Base-by-base conservation (phyloP, 2,888 invertebrate genomes). In the Steromphala cineraria region DNA sequence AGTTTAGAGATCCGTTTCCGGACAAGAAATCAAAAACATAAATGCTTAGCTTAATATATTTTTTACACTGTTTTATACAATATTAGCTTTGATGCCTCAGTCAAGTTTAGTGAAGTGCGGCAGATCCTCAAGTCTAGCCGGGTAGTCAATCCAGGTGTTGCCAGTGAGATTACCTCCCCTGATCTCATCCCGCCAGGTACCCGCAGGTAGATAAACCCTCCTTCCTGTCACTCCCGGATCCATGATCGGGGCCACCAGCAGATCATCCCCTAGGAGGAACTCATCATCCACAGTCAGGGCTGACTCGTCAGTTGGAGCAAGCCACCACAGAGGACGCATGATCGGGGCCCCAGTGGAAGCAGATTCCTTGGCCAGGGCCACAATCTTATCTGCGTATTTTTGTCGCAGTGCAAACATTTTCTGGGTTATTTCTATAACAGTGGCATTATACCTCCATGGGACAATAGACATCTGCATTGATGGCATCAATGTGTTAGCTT, bases 401-500 rank as follows among this genome's bases (percentile, higher is more conserved):
- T 89, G 88, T 24, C 89, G 90, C 15, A 92, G 80, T 3, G 86
- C n/a, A 13, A 89, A 80, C 71, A 85, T 89, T 8, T 85, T 83
- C 13, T 81, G 83, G 0, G 90, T 80, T 3, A 91, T 88, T 0
- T 85, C 76, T 1, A 88, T 77, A 1, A 87, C 80, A 10, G 87
- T 86, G 21, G 88, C 84, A 52, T 89, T 83, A 81, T 87, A 91
- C 0, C 78, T 77, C 89, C 98, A 0, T 95, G 94, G 92, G 0
- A 87, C 87, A 0, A 90, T 87, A 0, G 97, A 97, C 89, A 97
- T 98, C 91, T 98, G 96, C 93, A 98, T 96, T 0, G 98, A 96
- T 0, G 99, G 98, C 87, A 99, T 93, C 92, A 99, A 98, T 0
- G 97, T 96, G 2, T 97, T 96, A 89, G 98, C 94, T 90, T 97